Percentiles rank a stretch among this genome's conserved stretches.
Conservation (phyloP, 92 coral and sea anemone species). For the Umimayanthus chanpuru region DNA sequence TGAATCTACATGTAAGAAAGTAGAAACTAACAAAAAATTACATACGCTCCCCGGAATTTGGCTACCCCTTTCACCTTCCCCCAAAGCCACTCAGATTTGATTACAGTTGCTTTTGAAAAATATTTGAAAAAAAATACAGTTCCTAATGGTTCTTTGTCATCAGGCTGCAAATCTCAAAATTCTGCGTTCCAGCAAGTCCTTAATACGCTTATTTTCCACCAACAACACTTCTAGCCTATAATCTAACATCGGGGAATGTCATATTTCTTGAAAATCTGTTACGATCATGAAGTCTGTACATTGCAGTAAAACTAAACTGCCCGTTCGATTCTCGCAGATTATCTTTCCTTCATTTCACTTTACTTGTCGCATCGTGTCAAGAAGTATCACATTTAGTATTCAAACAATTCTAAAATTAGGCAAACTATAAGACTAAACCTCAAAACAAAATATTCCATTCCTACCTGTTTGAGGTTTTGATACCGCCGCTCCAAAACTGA, state of each 20-base stretch:
- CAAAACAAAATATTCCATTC: not conserved
- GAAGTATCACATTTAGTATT: not conserved
- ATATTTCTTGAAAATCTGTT: not conserved
- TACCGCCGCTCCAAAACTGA: slow-evolving; percentile 21
- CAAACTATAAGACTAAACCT: not conserved
- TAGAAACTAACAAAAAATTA: too few relatives aligned
- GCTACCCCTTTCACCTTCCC: too few relatives aligned
- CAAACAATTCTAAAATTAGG: not conserved
- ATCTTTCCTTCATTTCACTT: too few relatives aligned
- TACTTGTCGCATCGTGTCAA: too few relatives aligned
- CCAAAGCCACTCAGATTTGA: not conserved
- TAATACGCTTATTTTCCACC: too few relatives aligned
- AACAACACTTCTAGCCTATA: too few relatives aligned
- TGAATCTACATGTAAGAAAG: too few relatives aligned
- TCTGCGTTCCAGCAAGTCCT: not conserved
- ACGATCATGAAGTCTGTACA: not conserved
- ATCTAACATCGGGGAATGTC: too few relatives aligned
- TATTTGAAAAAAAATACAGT: too few relatives aligned
- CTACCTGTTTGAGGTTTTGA: not conserved
- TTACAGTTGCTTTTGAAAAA: too few relatives aligned
- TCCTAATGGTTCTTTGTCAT: too few relatives aligned
- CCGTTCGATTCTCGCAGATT: not conserved
- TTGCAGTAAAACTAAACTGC: not conserved
- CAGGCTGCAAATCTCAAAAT: not conserved
- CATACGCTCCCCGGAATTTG: too few relatives aligned